Base-by-base conservation (phyloP, 2,113 vertebrate genomes). In the Papio anubis region DNA sequence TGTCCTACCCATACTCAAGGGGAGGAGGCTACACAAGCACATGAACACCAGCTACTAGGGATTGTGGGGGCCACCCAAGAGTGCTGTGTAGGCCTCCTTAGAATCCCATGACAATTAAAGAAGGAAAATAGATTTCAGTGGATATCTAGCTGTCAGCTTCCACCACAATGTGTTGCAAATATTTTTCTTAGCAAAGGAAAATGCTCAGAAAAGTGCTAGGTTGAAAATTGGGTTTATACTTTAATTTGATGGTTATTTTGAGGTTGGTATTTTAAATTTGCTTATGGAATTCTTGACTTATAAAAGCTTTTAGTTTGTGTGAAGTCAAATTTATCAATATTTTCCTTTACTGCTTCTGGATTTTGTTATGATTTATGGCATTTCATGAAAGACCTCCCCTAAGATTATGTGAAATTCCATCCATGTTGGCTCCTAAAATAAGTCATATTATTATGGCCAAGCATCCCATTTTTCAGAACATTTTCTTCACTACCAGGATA, bases 241-340 rank as follows among this genome's bases (percentile, higher is more conserved):
- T 91, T 90, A 40, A 96, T 57, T 45, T 25, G 72, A 68, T 64
- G 73, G 8, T 84, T 55, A 52, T 57, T 83, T 87, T 76, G 75
- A 48, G 93, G 83, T 78, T 73, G 40, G 40, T 8, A 57, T 83
- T 94, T 96, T 82, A 68, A 73, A 73, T 57, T 57, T 32, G 59
- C 79, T 89, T 73, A 79, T 16, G 55, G 68, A 30, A n/a, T 59
- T 70, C 59, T 70, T 35, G 43, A 96, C n/a, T 55, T 17, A 64
- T 12, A 55, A 61, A 88, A 86, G 52, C 45, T 83, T 81, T 90
- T 23, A 1, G 43, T 21, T 61, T 52, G 11, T 61, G n/a, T 14
- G 30, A 59, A 78, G 72, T 85, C 48, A 89, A 57, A 85, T 61
- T 35, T 75, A 32, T 80, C 75, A 43, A 3, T 35, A n/a, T 73